These are phyloP conservation scores for Sesamia nonagrioides DNA, from an alignment of 1,140 invertebrate genomes.

Conservation along the genomic window DNA sequence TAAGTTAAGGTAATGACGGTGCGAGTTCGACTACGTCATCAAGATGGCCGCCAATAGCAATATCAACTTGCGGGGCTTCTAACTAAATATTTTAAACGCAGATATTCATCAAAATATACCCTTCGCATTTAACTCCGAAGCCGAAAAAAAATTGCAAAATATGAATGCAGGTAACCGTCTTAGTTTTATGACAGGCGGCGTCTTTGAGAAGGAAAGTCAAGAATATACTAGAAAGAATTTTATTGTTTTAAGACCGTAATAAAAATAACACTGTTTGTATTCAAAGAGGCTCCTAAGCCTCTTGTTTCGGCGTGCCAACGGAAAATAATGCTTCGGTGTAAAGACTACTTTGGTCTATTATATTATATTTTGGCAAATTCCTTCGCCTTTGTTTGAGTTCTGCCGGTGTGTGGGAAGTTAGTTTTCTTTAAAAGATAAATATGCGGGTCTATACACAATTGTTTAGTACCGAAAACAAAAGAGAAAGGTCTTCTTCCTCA, in stretches of 20 bases:
- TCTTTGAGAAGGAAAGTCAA: constrained; percentile 14
- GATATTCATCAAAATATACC: constrained; percentile 9
- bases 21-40: no score
- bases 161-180: constrained; percentile 63
- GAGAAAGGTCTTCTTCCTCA: no score
- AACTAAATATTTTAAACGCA: neutral
- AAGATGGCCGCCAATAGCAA: no score
- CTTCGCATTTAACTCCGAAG: neutral
- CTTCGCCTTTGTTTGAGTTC: neutral
- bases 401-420: neutral
- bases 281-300: constrained; percentile 73
- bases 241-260: constrained; percentile 75
- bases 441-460: no score
- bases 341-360: constrained; percentile 36
- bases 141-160: constrained; percentile 61
- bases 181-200: constrained; percentile 58
- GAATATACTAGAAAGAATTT: constrained; percentile 64
- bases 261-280: constrained; percentile 68
- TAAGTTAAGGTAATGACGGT: no score
- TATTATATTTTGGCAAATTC: no score
- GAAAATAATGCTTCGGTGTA: constrained; percentile 42
- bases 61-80: no score
- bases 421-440: constrained; percentile 2
- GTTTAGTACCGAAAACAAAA: no score
- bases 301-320: constrained; percentile 60